Evolutionary conservation across 2,113 vertebrate genomes (phyloP).

Genomic region (Pimephales promelas): DNA sequence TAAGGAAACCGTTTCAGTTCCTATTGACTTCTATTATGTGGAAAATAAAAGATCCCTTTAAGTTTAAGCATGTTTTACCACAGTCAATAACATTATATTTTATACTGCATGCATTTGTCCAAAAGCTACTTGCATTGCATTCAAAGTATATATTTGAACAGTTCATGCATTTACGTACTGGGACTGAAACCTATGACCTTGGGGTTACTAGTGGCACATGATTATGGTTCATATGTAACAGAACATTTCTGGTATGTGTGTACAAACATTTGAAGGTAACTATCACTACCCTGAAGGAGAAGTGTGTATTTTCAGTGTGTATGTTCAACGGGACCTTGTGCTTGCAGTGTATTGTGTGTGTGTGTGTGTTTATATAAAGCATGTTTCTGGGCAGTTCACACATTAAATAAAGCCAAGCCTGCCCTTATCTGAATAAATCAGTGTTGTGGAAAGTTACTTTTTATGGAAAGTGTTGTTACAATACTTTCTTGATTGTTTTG

Average conservation of each 20-base stretch:
- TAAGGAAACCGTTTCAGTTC: not conserved
- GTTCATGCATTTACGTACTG: not conserved
- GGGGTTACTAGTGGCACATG: not conserved
- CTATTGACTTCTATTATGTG: not conserved
- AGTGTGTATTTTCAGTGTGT: not conserved
- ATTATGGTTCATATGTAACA: not conserved
- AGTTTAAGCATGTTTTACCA: not conserved
- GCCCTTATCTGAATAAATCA: not conserved
- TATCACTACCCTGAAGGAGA: not conserved
- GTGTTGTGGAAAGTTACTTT: too few relatives aligned
- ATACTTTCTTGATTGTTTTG: too few relatives aligned
- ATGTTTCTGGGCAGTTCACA: not conserved
- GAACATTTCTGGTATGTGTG: not conserved
- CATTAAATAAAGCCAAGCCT: not conserved
- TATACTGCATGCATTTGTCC: not conserved
- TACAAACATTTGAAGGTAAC: slow-evolving; percentile 1
- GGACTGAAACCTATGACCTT: not conserved
- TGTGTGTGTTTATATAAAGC: not conserved
- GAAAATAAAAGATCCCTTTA: too few relatives aligned
- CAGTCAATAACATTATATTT: not conserved
- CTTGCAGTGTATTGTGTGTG: not conserved
- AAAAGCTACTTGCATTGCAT: not conserved
- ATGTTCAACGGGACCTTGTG: not conserved
- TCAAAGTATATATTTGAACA: not conserved
- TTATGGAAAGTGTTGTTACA: too few relatives aligned